phyloP scores from a whole-genome alignment of 1,140 invertebrate species.

The Rhagoletis pomonella region DNA sequence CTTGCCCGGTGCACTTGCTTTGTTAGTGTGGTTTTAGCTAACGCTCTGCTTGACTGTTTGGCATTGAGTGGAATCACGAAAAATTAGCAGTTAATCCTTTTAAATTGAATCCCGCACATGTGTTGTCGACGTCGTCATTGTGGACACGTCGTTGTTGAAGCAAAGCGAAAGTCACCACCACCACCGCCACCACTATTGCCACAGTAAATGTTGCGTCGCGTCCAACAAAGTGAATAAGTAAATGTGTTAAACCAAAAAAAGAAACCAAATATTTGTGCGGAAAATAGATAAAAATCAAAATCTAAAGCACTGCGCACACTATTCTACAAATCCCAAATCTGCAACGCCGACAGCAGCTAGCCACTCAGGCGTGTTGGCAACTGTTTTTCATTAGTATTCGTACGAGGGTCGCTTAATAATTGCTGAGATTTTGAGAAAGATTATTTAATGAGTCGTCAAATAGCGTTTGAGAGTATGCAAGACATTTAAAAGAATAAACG shows the following conservation, averaged over 20 bases:
- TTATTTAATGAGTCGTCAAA: too few relatives aligned
- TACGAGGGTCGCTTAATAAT: background rate
- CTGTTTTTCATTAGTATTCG: background rate
- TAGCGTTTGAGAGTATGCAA: too few relatives aligned
- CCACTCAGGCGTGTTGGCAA: background rate
- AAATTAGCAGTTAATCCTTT: conserved; percentile 74
- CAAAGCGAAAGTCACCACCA: conserved; percentile 9
- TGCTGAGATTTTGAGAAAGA: too few relatives aligned
- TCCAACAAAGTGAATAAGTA: background rate
- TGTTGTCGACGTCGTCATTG: conserved; percentile 50
- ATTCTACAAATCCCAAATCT: conserved; percentile 36
- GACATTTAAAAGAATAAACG: too few relatives aligned
- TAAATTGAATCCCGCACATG: conserved; percentile 73
- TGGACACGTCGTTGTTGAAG: background rate
- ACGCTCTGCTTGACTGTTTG: conserved; percentile 53
- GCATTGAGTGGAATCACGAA: conserved; percentile 71
- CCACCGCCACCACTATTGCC: background rate
- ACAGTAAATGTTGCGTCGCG: background rate
- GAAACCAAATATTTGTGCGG: background rate
- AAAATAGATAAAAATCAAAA: conserved; percentile 45
- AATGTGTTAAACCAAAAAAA: background rate
- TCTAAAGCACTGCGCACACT: conserved; percentile 55
- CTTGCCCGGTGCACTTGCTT: background rate
- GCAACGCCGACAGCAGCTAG: background rate
- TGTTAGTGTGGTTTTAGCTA: background rate